A percentile compares a stretch with the other conserved stretches of the same genome.
Conservation (phyloP, 2,888 invertebrate genomes). For the Drosophila macrospina region DNA sequence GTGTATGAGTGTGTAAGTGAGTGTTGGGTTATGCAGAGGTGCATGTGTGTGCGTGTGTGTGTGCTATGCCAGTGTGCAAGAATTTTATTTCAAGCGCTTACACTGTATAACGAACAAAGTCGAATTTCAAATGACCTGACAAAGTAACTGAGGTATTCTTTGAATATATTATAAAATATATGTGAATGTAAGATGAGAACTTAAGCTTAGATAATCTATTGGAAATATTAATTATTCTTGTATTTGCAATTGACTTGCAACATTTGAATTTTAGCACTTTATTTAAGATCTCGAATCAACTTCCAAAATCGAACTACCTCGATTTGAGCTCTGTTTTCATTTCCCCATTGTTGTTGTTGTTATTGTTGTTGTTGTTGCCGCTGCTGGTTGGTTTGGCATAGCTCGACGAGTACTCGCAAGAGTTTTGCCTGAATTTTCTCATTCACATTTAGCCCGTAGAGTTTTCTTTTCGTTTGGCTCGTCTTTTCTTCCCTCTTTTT, state of each 20-base stretch:
- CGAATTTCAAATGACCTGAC: conserved; percentile 16
- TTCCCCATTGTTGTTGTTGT: conserved; percentile 20
- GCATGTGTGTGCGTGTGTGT: conserved; percentile 23
- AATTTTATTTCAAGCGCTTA: conserved; percentile 57
- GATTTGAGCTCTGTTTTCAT: conserved; percentile 15
- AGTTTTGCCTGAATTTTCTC: conserved; percentile 47
- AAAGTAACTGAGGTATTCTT: background rate
- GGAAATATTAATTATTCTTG: too few relatives aligned
- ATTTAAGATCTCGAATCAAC: background rate
- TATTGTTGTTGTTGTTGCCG: conserved; percentile 24
- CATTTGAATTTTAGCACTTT: background rate
- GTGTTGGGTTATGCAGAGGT: background rate
- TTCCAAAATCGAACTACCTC: conserved; percentile 12
- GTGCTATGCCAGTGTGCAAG: conserved; percentile 28
- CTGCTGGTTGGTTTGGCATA: conserved; percentile 32
- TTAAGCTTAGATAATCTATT: too few relatives aligned
- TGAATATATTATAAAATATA: too few relatives aligned
- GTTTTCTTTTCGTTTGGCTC: conserved; percentile 53
- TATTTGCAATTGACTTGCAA: too few relatives aligned
- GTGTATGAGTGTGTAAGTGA: conserved; percentile 21
- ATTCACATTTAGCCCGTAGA: conserved; percentile 60
- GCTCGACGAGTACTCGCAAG: conserved; percentile 25
- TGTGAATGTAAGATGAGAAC: too few relatives aligned
- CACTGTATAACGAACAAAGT: background rate
- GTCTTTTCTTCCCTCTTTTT: conserved; percentile 15